These are phyloP conservation scores for Pollenia amentaria DNA, from an alignment of 2,888 invertebrate species.

Conservation along the genomic window DNA sequence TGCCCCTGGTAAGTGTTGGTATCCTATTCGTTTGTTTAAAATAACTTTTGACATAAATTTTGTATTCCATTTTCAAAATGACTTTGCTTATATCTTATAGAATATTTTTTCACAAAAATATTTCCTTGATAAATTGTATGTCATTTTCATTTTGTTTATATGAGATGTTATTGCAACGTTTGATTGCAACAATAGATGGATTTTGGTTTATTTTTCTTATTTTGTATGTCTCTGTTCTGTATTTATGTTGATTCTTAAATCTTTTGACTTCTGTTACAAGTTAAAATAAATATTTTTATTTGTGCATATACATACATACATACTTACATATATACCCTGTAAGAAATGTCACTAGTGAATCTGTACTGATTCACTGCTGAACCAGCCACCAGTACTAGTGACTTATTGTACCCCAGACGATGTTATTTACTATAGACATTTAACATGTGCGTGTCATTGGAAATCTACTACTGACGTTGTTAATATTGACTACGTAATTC, in stretches of 20 bases:
- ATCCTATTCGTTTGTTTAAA: background rate
- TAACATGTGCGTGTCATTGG: too few relatives aligned
- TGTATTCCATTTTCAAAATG: conserved; percentile 29
- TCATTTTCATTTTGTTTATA: conserved; percentile 42
- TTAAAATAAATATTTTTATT: conserved; percentile 69
- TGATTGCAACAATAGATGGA: conserved; percentile 39
- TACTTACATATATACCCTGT: too few relatives aligned
- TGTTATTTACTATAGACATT: too few relatives aligned
- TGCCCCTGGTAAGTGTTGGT: too few relatives aligned
- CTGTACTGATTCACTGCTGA: too few relatives aligned
- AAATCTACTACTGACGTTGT: too few relatives aligned
- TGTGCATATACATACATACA: background rate
- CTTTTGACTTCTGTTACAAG: conserved; percentile 59
- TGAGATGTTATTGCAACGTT: conserved; percentile 39
- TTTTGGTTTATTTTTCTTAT: conserved; percentile 27
- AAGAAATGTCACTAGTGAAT: too few relatives aligned
- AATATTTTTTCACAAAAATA: background rate
- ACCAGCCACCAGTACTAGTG: too few relatives aligned
- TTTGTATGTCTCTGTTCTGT: conserved; percentile 13
- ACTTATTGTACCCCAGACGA: too few relatives aligned
- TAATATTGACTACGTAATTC: too few relatives aligned
- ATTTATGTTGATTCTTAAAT: conserved; percentile 31
- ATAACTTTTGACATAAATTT: background rate
- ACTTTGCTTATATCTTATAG: conserved; percentile 25
- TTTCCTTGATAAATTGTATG: conserved; percentile 35